phyloP scores from a whole-genome alignment of 2,888 invertebrate genomes.

The Calliphora vomitoria region DNA sequence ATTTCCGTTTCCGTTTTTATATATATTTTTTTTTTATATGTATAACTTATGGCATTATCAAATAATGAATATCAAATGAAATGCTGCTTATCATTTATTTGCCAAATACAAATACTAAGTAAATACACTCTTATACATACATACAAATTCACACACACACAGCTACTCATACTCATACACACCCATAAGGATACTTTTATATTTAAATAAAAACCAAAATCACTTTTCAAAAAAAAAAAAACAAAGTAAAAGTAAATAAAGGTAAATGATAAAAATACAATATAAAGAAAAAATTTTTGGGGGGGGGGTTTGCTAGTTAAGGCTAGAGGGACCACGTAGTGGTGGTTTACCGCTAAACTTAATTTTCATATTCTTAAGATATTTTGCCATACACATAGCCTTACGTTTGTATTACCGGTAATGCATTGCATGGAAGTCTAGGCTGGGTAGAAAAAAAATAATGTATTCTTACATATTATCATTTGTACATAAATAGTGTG shows the following conservation, averaged over 20 bases:
- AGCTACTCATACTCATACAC: background rate
- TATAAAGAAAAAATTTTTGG: background rate
- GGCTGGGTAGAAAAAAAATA: background rate
- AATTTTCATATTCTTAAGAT: conserved; percentile 66
- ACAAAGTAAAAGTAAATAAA: conserved; percentile 60
- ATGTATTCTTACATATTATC: background rate
- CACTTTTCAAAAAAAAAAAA: conserved; percentile 25
- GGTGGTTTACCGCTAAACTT: conserved; percentile 42
- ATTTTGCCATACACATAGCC: background rate
- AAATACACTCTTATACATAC: conserved; percentile 9
- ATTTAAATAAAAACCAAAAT: conserved; percentile 29
- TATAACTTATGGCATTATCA: conserved; percentile 76
- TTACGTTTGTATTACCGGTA: background rate
- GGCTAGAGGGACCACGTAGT: background rate
- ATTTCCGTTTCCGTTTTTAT: conserved; percentile 74
- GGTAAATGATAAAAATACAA: conserved; percentile 47
- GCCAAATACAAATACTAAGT: conserved; percentile 60
- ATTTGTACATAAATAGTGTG: background rate
- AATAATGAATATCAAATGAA: conserved; percentile 78
- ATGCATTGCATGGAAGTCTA: background rate
- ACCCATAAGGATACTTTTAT: background rate
- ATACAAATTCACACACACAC: background rate
- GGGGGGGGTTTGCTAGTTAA: background rate
- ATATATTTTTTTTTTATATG: conserved; percentile 52
- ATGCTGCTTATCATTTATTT: conserved; percentile 77